phyloP scores from a whole-genome alignment of 2,888 invertebrate species.

The Eupithecia subfuscata region DNA sequence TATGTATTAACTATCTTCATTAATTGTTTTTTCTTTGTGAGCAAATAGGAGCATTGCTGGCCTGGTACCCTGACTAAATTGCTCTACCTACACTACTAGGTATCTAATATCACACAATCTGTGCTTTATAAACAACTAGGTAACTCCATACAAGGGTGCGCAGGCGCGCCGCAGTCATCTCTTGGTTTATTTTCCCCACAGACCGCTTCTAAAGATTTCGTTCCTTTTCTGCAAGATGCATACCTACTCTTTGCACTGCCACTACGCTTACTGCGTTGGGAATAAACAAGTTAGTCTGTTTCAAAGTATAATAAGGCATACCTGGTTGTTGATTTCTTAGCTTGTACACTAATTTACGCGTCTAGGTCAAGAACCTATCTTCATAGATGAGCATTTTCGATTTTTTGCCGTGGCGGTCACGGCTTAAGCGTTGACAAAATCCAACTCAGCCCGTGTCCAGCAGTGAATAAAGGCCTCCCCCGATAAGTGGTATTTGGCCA shows the following conservation, averaged over 20 bases:
- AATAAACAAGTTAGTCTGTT: background rate
- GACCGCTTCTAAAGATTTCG: slow-evolving; percentile 43
- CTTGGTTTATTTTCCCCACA: slow-evolving; percentile 42
- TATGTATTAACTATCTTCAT: too few species aligned
- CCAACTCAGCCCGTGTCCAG: background rate
- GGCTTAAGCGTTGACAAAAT: too few species aligned
- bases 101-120: slow-evolving; percentile 7
- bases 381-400: background rate
- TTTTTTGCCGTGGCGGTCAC: too few species aligned
- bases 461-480: background rate
- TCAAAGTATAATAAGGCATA: background rate
- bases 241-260: slow-evolving; percentile 32
- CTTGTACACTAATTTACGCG: background rate
- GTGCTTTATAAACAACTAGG: slow-evolving; percentile 36
- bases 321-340: background rate
- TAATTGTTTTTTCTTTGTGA: too few species aligned
- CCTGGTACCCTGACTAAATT: too few species aligned
- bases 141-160: slow-evolving; percentile 42
- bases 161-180: slow-evolving; percentile 39
- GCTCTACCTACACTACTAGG: slow-evolving; percentile 36
- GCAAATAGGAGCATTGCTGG: too few species aligned
- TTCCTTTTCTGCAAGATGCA: slow-evolving; percentile 40
- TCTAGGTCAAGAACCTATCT: background rate
- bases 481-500: too few species aligned
- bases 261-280: background rate